Evolutionary conservation across 2,797 vertebrate species (phyloP), one percentile per base, ranked within the genome.

Genomic region (Darevskia mixta): DNA sequence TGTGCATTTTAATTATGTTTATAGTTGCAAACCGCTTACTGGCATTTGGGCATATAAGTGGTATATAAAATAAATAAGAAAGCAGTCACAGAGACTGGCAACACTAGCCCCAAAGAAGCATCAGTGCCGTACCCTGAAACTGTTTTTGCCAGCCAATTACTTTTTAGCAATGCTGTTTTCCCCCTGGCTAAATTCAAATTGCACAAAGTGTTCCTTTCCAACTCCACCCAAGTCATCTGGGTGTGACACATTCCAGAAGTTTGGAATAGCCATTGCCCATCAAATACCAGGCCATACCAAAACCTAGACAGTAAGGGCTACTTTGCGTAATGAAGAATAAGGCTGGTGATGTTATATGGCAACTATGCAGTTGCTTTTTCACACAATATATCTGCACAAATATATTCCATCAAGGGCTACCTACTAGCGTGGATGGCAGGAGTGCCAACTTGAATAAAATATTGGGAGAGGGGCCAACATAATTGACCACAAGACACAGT

Each of bases 181-280:
- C 9, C 38, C 6, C 61, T 38, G 15, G 61, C 35, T 41, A 67
- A 82, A 82, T 82, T 82, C 38, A n/a, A 43, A 43, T 27, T 29
- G 64, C 32, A 18, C 64, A 69, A 43, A 41, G 61, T 43, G 15
- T 67, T 3, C 38, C 38, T 82, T 64, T 64, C 6, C 79, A 41
- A 23, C 25, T 61, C 79, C 58, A 38, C n/a, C 25, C 9, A 55
- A 41, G 5, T 35, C 75, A 77, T 25, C 23, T 45, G 25, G 75
- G 75, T 76, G 20, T 64, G 35, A 27, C 58, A 66, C 18, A 81
- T 55, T 66, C 79, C 55, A 38, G 5, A 25, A 1, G 58, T 35
- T 80, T 55, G 32, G 58, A 80, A 80, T 80, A 80, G 79, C 55
- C 29, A 35, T 23, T 61, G 79, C 18, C 79, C 55, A 80, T 80